Conservation (phyloP, 1,140 invertebrate species). For the Drosophila punjabiensis region DNA sequence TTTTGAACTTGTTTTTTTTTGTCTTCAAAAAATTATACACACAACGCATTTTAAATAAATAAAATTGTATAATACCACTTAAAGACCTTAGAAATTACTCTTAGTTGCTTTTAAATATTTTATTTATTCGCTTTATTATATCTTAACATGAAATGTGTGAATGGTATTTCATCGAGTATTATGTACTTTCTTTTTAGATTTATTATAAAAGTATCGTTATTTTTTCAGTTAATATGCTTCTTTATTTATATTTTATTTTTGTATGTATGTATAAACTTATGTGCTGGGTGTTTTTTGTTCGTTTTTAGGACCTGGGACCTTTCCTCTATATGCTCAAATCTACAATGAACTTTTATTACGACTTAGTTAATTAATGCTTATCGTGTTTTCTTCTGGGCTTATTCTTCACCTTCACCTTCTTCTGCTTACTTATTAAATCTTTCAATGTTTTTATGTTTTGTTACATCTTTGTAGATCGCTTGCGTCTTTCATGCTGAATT, state of each 20-base stretch:
- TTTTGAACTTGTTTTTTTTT: no score
- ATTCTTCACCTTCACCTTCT: not conserved
- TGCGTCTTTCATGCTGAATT: constrained; percentile 28
- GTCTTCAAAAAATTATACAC: not conserved
- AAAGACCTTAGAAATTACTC: not conserved
- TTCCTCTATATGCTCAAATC: constrained; percentile 76
- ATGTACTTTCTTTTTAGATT: constrained; percentile 39
- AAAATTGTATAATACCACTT: not conserved
- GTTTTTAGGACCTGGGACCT: constrained; percentile 39
- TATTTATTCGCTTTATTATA: constrained; percentile 77
- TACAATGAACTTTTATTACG: constrained; percentile 75
- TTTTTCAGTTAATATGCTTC: constrained; percentile 61
- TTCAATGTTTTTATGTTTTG: constrained; percentile 39
- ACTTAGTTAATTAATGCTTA: constrained; percentile 61
- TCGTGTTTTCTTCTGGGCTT: constrained; percentile 18
- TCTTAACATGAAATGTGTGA: constrained; percentile 77
- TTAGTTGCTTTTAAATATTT: constrained; percentile 65
- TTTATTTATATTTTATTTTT: constrained; percentile 50
- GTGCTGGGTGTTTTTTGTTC: constrained; percentile 60
- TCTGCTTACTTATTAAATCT: constrained; percentile 40
- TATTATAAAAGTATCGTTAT: constrained; percentile 75
- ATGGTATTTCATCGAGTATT: constrained; percentile 63
- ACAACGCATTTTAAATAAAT: not conserved
- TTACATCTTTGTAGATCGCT: constrained; percentile 28
- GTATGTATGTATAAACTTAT: constrained; percentile 79